These are phyloP conservation scores for Tachina lurida DNA, from an alignment of 2,888 invertebrate genomes.

Conservation along the genomic window DNA sequence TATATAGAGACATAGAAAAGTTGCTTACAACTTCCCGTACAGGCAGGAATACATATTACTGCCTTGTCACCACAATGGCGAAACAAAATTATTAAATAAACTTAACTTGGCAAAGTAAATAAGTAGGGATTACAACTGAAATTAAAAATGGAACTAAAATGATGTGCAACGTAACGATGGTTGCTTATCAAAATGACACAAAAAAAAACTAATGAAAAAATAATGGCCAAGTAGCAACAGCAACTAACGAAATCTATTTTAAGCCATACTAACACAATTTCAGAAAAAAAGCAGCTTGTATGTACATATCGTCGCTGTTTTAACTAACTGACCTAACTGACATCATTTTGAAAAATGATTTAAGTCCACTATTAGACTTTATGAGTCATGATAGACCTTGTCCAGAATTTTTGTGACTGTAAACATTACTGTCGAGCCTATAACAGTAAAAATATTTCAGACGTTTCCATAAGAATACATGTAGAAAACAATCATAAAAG, in stretches of 20 bases:
- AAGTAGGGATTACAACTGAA: conserved; percentile 18
- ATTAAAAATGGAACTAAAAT: conserved; percentile 16
- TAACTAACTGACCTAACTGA: too few species aligned
- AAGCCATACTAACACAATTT: not conserved
- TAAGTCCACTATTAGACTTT: too few species aligned
- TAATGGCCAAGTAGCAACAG: conserved; percentile 22
- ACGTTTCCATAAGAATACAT: too few species aligned
- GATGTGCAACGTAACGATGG: not conserved
- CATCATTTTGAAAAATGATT: too few species aligned
- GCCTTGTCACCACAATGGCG: not conserved
- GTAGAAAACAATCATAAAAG: too few species aligned
- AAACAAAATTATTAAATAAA: not conserved
- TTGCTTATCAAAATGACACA: conserved; percentile 15
- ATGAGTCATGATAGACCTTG: too few species aligned
- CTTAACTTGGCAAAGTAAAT: not conserved
- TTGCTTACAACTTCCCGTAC: not conserved
- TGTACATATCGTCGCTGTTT: too few species aligned
- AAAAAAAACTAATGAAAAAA: not conserved
- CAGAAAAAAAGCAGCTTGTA: not conserved
- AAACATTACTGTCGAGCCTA: too few species aligned
- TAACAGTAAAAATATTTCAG: too few species aligned
- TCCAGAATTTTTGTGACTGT: too few species aligned
- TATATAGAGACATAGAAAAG: too few species aligned
- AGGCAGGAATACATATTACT: not conserved
- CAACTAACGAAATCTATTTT: not conserved